Evolutionary conservation across 2,113 vertebrate genomes (phyloP).

Genomic region (Trichechus manatus): DNA sequence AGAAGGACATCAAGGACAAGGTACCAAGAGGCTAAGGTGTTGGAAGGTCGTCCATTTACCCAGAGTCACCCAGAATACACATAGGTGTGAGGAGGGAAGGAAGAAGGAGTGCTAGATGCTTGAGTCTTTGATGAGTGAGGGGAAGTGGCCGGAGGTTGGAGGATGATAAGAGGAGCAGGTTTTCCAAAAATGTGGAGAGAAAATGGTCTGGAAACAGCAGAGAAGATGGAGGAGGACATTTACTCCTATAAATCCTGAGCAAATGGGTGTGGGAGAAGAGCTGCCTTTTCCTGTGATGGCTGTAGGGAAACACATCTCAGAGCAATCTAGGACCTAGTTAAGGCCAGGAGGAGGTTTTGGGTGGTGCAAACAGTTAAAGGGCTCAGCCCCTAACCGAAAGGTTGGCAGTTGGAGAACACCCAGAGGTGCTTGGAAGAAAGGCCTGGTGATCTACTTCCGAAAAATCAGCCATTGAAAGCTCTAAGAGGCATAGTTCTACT

Average conservation of each 20-base stretch:
- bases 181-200: background rate
- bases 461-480: no score
- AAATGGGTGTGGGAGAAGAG: background rate
- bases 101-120: background rate
- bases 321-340: background rate
- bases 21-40: no score
- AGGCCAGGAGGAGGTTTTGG: background rate
- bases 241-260: no score
- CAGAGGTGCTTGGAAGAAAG: no score
- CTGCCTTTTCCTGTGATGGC: fast-evolving
- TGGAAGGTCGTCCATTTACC: background rate
- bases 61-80: fast-evolving
- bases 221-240: background rate
- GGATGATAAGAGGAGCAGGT: background rate
- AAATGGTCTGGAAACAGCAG: background rate
- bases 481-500: no score
- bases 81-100: background rate
- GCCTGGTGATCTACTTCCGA: no score
- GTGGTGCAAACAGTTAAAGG: no score
- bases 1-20: background rate
- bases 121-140: background rate
- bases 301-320: background rate
- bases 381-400: no score
- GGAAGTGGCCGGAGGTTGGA: background rate
- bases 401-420: no score